phyloP scores from a whole-genome alignment of 1,140 invertebrate genomes.

The Euschistus heros region DNA sequence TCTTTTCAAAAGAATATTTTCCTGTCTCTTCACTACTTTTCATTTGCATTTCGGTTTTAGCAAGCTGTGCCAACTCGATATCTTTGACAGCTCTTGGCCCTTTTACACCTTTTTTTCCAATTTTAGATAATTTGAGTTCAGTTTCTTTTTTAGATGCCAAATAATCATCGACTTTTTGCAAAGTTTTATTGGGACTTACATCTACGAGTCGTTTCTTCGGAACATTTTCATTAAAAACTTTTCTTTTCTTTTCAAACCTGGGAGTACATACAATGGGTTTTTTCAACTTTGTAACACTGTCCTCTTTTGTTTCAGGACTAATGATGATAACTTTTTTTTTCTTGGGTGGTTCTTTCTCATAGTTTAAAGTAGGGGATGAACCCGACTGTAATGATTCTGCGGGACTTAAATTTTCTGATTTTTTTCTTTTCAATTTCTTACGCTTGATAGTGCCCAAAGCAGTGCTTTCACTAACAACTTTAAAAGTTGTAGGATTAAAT shows the following conservation, averaged over 20 bases:
- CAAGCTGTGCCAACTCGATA: not conserved
- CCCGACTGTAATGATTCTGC: no score
- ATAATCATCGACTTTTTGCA: not conserved
- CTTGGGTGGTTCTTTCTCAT: no score
- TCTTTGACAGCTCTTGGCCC: not conserved
- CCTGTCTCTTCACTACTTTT: constrained; percentile 9
- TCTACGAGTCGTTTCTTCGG: not conserved
- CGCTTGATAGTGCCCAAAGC: no score
- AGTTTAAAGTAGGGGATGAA: no score
- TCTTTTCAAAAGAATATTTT: constrained; percentile 4
- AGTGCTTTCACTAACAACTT: no score
- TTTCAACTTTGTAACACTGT: not conserved
- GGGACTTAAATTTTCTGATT: no score
- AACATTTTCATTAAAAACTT: not conserved
- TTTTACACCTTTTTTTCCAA: not conserved
- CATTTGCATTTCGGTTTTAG: not conserved
- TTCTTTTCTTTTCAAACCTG: not conserved
- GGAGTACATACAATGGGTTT: not conserved
- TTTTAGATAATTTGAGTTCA: not conserved
- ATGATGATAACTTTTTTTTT: no score
- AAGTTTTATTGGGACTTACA: not conserved
- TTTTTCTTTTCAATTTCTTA: no score
- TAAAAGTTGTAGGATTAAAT: no score
- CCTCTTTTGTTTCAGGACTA: no score
- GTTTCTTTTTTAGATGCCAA: not conserved